Evolutionary conservation across 2,797 vertebrate species (phyloP), one percentile per base, ranked within the genome.

Genomic region (Poeciliopsis presidionis): DNA sequence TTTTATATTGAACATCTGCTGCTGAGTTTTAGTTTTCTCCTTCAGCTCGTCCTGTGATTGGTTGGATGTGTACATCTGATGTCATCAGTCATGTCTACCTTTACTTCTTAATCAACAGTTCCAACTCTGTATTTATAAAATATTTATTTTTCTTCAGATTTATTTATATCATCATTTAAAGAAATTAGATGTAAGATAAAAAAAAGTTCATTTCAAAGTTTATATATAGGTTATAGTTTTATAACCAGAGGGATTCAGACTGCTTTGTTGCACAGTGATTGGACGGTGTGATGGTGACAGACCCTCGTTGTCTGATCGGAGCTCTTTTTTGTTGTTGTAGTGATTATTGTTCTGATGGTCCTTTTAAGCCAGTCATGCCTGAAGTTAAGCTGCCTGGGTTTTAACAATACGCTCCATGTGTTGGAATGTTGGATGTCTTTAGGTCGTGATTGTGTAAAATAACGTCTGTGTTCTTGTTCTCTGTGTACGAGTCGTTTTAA

Each of bases 401-500:
- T 59, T 49, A 33, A 61, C 39, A 11, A 8, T 49, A n/a, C 8
- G 36, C 2, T 14, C 30, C 7, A n/a, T 55, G 73, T 33, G 53
- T 57, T 33, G 5, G 16, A 6, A 51, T 49, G 59, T 8, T 41
- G 45, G 18, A 51, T 78, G 77, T 65, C 51, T 84, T 74, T 13
- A 45, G 18, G 55, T 65, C 13, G 46, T 41, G 20, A 1, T 22
- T 39, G 61, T 80, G 67, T 36, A n/a, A 76, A 3, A 39, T 65
- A 59, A 65, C 33, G 45, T 45, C 41, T 20, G 59, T 46, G 51
- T 51, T 84, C 28, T 11, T 47, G 45, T 85, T 77, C 11, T 7
- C 25, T 72, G 11, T 77, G 46, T 69, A 12, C 1, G 16, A n/a
- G 30, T 49, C n/a, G 8, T 41, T 53, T 79, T 53, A 22, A 61